These are phyloP conservation scores for Pseudorhombus dupliciocellatus DNA, from an alignment of 2,113 vertebrate genomes.

Conservation along the genomic window DNA sequence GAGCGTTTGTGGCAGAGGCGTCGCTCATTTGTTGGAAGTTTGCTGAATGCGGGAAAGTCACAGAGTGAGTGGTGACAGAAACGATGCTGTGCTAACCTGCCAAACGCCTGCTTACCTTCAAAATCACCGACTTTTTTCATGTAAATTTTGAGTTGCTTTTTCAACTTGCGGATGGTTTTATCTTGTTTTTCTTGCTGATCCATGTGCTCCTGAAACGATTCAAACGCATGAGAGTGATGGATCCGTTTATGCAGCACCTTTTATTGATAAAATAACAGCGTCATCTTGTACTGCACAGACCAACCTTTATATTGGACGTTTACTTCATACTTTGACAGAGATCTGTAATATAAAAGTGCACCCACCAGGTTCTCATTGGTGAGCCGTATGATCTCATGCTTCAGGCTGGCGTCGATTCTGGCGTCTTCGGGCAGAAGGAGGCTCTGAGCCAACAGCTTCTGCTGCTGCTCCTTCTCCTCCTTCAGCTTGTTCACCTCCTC, in stretches of 20 bases:
- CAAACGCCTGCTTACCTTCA: conserved; percentile 84
- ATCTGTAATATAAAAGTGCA: conserved; percentile 9
- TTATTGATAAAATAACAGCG: not conserved
- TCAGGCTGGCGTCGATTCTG: conserved; percentile 88
- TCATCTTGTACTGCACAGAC: not conserved
- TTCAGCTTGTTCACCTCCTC: conserved; percentile 88
- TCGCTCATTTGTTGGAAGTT: conserved; percentile 79
- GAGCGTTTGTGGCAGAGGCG: conserved; percentile 72
- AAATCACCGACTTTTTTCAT: conserved; percentile 90
- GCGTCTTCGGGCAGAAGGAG: conserved; percentile 89
- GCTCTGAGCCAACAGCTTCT: conserved; percentile 89
- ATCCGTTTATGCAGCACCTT: too few species aligned
- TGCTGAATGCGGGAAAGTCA: conserved; percentile 63
- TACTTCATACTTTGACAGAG: not conserved
- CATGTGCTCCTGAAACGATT: conserved; percentile 87
- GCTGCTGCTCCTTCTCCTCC: conserved; percentile 89
- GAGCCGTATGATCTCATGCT: conserved; percentile 93
- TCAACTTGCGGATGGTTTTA: conserved; percentile 91
- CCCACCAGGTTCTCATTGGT: conserved; percentile 94
- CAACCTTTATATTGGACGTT: not conserved
- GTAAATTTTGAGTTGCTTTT: conserved; percentile 92
- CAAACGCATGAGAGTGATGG: conserved; percentile 1
- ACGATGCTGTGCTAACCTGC: not conserved
- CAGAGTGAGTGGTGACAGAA: not conserved
- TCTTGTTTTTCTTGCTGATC: conserved; percentile 94